phyloP scores from a whole-genome alignment of 2,797 vertebrate genomes.

The Scolopax bukidnonensis region DNA sequence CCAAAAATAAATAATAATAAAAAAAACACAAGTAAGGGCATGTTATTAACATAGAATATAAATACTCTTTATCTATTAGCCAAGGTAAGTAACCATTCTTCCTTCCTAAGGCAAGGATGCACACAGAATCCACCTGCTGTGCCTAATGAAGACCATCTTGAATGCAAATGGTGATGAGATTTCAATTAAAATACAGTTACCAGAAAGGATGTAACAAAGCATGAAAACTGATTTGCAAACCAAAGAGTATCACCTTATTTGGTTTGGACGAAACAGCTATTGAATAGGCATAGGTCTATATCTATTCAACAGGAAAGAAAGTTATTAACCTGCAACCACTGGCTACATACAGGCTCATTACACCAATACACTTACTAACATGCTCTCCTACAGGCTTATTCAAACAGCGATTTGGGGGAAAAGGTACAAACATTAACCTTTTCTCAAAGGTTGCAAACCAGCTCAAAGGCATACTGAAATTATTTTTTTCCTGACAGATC shows the following conservation, averaged over 20 bases:
- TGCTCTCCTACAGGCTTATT: background rate
- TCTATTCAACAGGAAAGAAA: background rate
- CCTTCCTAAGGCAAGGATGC: background rate
- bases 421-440: background rate
- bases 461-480: background rate
- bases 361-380: background rate
- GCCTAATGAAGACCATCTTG: background rate
- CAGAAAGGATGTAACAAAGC: background rate
- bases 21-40: background rate
- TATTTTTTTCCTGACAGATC: background rate
- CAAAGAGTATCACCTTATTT: background rate
- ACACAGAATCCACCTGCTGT: background rate
- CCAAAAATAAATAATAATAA: background rate
- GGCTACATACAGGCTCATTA: background rate
- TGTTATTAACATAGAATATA: background rate
- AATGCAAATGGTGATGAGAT: background rate
- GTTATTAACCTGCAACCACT: rapidly evolving
- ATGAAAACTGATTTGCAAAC: background rate
- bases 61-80: background rate
- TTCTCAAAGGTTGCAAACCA: background rate
- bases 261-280: background rate
- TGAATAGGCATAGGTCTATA: background rate
- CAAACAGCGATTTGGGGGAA: background rate
- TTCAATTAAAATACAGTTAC: background rate
- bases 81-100: background rate